Evolutionary conservation across 1,140 invertebrate genomes (phyloP).

Genomic region (Panulirus ornatus): DNA sequence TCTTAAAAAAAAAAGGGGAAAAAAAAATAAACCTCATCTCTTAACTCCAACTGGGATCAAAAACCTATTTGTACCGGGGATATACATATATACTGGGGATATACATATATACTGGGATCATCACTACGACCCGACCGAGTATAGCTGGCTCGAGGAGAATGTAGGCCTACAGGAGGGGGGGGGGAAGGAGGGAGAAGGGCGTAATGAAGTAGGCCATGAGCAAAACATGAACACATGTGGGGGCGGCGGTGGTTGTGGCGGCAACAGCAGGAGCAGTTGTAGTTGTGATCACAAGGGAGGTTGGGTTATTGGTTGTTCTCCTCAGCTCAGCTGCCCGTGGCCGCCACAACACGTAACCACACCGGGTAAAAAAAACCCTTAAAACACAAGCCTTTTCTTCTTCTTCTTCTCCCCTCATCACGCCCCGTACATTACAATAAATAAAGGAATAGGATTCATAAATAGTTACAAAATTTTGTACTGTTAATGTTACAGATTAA

Average conservation of each 20-base stretch:
- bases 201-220: too few relatives aligned
- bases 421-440: constrained; percentile 35
- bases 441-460: constrained; percentile 42
- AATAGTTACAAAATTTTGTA: constrained; percentile 57
- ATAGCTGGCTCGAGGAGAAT: not conserved
- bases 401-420: too few relatives aligned
- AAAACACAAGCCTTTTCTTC: not conserved
- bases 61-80: not conserved
- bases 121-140: not conserved
- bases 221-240: not conserved
- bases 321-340: not conserved
- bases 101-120: not conserved
- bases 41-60: not conserved
- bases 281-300: not conserved
- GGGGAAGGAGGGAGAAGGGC: too few relatives aligned
- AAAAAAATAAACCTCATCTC: too few relatives aligned
- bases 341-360: not conserved
- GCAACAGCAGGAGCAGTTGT: not conserved
- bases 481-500: constrained; percentile 36
- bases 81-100: not conserved
- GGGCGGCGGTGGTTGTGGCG: not conserved
- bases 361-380: not conserved
- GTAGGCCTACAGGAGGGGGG: not conserved
- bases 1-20: not conserved
- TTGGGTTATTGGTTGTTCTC: not conserved